A percentile compares a stretch with the other conserved stretches of the same genome.
Evolutionary conservation across 2,888 invertebrate genomes (phyloP).

Genomic region (Drosophila suboccidentalis): DNA sequence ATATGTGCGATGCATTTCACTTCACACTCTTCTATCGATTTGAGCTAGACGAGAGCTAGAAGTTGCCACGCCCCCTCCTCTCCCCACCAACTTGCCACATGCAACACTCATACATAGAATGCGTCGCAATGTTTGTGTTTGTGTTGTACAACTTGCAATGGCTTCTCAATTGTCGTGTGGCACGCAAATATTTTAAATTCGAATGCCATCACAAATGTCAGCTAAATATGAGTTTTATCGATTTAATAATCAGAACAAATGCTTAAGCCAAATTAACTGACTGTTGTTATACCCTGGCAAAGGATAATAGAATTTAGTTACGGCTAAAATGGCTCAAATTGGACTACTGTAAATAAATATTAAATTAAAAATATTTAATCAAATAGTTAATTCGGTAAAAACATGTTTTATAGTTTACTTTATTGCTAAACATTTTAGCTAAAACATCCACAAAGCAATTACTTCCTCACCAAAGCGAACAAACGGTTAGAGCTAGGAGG

Average conservation of each 20-base stretch:
- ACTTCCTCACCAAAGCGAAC: too few relatives aligned
- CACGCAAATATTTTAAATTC: constrained; percentile 46
- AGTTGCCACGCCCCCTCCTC: not conserved
- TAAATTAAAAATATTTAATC: too few relatives aligned
- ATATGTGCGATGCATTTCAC: not conserved
- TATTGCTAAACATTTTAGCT: too few relatives aligned
- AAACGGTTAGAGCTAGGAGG: too few relatives aligned
- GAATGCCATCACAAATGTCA: constrained; percentile 44
- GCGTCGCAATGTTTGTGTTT: constrained; percentile 1
- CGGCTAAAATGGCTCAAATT: too few relatives aligned
- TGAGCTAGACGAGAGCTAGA: constrained; percentile 7
- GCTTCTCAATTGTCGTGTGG: constrained; percentile 41
- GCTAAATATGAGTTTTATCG: constrained; percentile 61
- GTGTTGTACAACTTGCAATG: constrained; percentile 41
- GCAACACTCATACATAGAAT: not conserved
- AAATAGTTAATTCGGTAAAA: too few relatives aligned
- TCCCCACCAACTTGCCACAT: not conserved
- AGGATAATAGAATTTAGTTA: not conserved
- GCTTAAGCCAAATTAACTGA: constrained; percentile 1
- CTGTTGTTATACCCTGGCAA: not conserved
- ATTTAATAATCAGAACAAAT: constrained; percentile 58
- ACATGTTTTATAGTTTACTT: too few relatives aligned
- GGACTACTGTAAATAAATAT: too few relatives aligned
- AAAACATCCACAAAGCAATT: too few relatives aligned
- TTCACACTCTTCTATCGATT: constrained; percentile 12